These are phyloP conservation scores for Numenius phaeopus DNA, from an alignment of 2,797 vertebrate genomes.

Conservation along the genomic window DNA sequence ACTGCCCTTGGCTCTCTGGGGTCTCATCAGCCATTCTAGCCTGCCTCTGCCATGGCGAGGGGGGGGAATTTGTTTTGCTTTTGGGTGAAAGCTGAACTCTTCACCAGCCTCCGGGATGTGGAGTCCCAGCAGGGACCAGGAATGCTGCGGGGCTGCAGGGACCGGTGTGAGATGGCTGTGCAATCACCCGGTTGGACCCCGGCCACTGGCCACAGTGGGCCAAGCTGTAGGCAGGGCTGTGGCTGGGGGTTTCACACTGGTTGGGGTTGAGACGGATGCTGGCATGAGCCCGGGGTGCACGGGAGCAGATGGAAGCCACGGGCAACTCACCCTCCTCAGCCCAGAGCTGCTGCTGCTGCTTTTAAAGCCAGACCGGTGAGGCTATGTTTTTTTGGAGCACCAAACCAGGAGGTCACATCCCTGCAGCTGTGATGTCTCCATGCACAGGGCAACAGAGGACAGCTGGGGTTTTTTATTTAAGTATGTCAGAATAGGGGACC, in stretches of 20 bases:
- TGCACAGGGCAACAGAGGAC: not conserved
- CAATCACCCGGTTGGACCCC: fast-evolving
- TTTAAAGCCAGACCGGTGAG: not conserved
- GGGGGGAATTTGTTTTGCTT: not conserved
- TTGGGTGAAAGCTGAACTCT: not conserved
- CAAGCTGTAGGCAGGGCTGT: not conserved
- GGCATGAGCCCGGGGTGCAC: fast-evolving
- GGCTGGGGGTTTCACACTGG: not conserved
- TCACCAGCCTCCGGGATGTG: not conserved
- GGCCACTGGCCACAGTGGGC: fast-evolving
- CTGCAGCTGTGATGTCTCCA: not conserved
- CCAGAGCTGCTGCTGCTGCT: not conserved
- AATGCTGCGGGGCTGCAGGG: not conserved
- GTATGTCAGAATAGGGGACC: not conserved
- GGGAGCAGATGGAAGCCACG: not conserved
- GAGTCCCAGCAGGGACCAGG: not conserved
- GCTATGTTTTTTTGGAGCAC: not conserved
- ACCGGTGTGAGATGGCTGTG: fast-evolving
- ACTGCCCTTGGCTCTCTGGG: not conserved
- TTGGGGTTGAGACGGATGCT: fast-evolving
- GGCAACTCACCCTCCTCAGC: not conserved
- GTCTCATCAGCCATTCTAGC: not conserved
- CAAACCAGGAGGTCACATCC: not conserved
- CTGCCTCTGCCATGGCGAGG: not conserved
- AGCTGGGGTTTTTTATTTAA: not conserved